Evolutionary conservation across 2,113 vertebrate species (phyloP).

Genomic region (Muntiacus reevesi): DNA sequence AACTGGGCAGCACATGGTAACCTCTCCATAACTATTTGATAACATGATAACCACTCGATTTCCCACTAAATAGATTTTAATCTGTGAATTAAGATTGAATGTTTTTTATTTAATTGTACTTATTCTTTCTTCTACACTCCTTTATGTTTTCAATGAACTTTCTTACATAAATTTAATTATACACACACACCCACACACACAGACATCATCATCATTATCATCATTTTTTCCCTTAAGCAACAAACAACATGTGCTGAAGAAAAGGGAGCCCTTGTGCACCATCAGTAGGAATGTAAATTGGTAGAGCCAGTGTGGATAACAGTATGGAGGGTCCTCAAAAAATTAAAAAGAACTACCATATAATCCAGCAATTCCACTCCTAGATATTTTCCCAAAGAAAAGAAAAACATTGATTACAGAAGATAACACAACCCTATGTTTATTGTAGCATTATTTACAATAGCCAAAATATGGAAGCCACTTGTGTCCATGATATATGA

Average conservation of each 20-base stretch:
- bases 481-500: neutral
- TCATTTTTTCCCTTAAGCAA: neutral
- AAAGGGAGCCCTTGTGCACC: no score
- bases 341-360: neutral
- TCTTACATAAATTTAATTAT: neutral
- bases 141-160: neutral
- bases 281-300: neutral
- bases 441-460: neutral
- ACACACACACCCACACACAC: neutral
- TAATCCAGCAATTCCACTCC: neutral
- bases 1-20: neutral
- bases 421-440: neutral
- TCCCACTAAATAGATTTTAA: neutral
- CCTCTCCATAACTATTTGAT: neutral
- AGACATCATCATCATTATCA: neutral
- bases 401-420: neutral
- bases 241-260: neutral
- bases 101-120: neutral
- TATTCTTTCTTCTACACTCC: neutral
- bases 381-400: neutral
- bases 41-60: neutral
- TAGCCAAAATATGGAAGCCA: neutral
- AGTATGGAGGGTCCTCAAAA: neutral
- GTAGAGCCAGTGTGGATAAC: neutral
- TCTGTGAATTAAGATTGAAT: neutral